These are phyloP conservation scores for Formica selysi DNA, from an alignment of 1,140 invertebrate species.

Conservation along the genomic window DNA sequence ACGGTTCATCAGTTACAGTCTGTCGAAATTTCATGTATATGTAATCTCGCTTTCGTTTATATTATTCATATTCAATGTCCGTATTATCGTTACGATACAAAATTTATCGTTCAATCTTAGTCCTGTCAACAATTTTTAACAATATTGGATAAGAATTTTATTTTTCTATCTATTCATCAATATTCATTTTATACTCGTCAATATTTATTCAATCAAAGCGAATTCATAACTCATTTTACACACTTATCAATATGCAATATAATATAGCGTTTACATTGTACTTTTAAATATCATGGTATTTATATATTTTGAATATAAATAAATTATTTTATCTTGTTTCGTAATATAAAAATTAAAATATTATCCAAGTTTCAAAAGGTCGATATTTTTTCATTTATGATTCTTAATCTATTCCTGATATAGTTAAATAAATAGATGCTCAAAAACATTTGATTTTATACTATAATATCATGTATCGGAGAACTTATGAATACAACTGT, in stretches of 20 bases:
- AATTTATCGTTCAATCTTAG: not conserved
- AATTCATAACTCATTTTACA: not conserved
- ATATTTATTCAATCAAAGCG: not conserved
- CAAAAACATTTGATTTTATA: not conserved
- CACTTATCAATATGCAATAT: not conserved
- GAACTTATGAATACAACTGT: slow-evolving; percentile 26
- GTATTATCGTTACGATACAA: not conserved
- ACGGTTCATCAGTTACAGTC: slow-evolving; percentile 24
- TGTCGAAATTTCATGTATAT: not conserved
- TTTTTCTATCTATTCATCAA: not conserved
- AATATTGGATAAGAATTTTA: not conserved
- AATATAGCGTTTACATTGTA: not conserved
- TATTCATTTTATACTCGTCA: no score
- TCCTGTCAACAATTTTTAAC: not conserved
- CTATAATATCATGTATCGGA: not conserved
- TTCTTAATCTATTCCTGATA: not conserved
- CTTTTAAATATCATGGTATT: not conserved
- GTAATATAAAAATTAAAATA: not conserved
- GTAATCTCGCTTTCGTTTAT: not conserved
- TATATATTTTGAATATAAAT: not conserved
- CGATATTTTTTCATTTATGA: not conserved
- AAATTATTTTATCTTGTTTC: not conserved
- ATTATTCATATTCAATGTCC: not conserved
- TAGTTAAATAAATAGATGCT: not conserved
- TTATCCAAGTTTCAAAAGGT: not conserved